phyloP scores from a whole-genome alignment of 92 coral and sea anemone genomes.

The Phenganax stokvisi region DNA sequence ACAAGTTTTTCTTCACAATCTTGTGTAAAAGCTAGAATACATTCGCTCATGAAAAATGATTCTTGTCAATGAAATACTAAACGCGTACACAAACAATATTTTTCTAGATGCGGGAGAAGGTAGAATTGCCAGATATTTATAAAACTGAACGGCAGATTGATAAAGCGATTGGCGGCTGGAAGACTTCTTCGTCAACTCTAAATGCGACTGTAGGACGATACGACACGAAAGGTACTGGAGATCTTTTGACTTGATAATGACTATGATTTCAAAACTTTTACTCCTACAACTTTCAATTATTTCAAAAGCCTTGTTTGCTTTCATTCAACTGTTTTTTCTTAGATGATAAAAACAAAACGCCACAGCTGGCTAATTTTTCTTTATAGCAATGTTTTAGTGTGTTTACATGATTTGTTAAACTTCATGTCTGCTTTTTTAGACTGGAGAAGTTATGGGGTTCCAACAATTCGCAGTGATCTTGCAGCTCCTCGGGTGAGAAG shows the following conservation, averaged over 20 bases:
- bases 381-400: too few species aligned
- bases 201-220: constrained; percentile 68
- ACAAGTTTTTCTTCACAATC: too few species aligned
- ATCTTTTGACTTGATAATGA: too few species aligned
- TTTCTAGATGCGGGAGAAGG: background rate
- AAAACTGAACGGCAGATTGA: constrained; percentile 67
- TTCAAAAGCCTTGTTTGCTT: too few species aligned
- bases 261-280: too few species aligned
- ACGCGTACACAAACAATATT: background rate
- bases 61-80: background rate
- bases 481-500: constrained; percentile 88
- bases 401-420: too few species aligned
- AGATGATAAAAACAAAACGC: too few species aligned
- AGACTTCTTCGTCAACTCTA: constrained; percentile 73
- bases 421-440: constrained; percentile 34
- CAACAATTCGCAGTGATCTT: constrained; percentile 88
- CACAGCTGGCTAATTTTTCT: too few species aligned
- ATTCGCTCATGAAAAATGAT: background rate
- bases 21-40: too few species aligned
- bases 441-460: constrained; percentile 92
- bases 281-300: too few species aligned
- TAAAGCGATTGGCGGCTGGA: constrained; percentile 96
- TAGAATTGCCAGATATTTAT: background rate
- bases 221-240: constrained; percentile 55
- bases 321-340: too few species aligned